Evolutionary conservation across 2,113 vertebrate genomes (phyloP).

Genomic region (Panthera tigris): DNA sequence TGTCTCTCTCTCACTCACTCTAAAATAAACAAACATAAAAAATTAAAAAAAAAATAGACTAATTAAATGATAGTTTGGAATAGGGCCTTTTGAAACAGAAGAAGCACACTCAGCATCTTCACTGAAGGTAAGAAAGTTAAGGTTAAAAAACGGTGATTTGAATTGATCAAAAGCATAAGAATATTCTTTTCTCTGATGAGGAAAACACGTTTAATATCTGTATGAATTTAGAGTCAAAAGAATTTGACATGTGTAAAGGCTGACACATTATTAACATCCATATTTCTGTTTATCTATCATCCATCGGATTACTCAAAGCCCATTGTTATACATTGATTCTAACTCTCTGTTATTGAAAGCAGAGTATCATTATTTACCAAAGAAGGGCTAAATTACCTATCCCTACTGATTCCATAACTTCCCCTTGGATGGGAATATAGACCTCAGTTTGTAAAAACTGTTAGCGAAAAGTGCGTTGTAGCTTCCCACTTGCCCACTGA

Average conservation of each 20-base stretch:
- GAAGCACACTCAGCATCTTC: not conserved
- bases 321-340: not conserved
- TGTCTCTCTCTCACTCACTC: too few species aligned
- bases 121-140: not conserved
- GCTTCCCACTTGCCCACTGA: not conserved
- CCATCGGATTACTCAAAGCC: not conserved
- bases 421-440: not conserved
- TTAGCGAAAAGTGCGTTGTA: not conserved
- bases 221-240: not conserved
- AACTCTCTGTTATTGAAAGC: not conserved
- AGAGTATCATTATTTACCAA: not conserved
- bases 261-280: not conserved
- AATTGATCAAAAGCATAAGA: not conserved
- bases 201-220: not conserved
- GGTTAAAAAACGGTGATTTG: not conserved
- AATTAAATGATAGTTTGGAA: slow-evolving; percentile 5
- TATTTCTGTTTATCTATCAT: not conserved
- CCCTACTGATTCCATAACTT: not conserved
- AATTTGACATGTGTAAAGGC: not conserved
- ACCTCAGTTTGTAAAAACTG: not conserved
- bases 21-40: too few species aligned
- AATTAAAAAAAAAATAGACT: too few species aligned
- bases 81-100: not conserved
- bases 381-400: not conserved
- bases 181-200: not conserved